Evolutionary conservation across 2,113 vertebrate genomes (phyloP).

Genomic region (Percina caprodes): DNA sequence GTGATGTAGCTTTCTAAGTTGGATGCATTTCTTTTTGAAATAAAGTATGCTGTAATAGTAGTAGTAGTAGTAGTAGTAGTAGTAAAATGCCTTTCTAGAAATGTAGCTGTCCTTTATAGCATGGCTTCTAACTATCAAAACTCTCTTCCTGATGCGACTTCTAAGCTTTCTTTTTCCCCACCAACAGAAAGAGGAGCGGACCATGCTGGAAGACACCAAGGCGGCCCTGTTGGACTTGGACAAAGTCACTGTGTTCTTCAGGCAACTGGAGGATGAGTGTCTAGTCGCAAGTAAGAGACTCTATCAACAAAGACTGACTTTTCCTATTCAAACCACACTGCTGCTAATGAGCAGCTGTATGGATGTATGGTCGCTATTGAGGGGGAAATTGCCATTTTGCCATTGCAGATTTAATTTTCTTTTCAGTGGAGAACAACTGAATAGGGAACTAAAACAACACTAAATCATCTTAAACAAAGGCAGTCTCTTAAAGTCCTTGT

Average conservation of each 20-base stretch:
- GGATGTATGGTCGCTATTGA: constrained; percentile 35
- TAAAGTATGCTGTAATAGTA: no score
- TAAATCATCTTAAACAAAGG: constrained; percentile 50
- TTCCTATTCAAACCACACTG: constrained; percentile 47
- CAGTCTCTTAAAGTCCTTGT: background rate
- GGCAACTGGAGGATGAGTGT: constrained; percentile 91
- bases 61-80: no score
- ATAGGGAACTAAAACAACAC: constrained; percentile 40
- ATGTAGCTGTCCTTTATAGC: constrained; percentile 24
- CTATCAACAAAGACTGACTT: constrained; percentile 55
- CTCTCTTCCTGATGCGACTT: constrained; percentile 16
- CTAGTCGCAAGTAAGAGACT: constrained; percentile 92
- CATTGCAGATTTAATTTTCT: constrained; percentile 43
- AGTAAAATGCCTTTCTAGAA: background rate
- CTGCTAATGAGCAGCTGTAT: constrained; percentile 71
- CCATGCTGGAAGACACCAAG: constrained; percentile 96
- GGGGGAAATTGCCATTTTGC: constrained; percentile 41
- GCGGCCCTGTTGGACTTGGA: constrained; percentile 93
- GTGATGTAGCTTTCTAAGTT: background rate
- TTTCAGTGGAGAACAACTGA: constrained; percentile 24
- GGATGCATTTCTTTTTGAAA: background rate
- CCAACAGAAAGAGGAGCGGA: constrained; percentile 91
- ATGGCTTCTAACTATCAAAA: background rate
- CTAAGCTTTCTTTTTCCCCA: constrained; percentile 44
- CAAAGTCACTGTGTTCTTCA: constrained; percentile 94